phyloP scores from a whole-genome alignment of 2,888 invertebrate genomes.

The Nemotelus pantherinus region DNA sequence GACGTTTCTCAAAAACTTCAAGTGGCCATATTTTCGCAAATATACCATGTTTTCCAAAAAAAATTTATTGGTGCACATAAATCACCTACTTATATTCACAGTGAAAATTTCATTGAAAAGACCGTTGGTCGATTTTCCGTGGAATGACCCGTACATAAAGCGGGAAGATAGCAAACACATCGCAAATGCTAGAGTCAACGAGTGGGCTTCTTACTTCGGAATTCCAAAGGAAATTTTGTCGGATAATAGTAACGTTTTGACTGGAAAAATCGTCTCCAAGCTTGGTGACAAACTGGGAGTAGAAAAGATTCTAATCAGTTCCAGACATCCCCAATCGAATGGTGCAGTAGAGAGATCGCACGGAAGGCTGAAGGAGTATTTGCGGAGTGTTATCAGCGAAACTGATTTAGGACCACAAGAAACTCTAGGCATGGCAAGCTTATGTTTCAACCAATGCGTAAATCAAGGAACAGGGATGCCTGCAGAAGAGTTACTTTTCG shows the following conservation, averaged over 20 bases:
- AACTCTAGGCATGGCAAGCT: conserved; percentile 4
- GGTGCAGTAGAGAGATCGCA: conserved; percentile 21
- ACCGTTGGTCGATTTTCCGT: no score
- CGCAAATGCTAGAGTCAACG: background rate
- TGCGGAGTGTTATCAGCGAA: background rate
- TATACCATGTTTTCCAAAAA: no score
- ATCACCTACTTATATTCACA: no score
- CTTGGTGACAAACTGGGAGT: background rate
- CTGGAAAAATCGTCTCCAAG: background rate
- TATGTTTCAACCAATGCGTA: background rate
- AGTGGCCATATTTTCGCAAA: no score
- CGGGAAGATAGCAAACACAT: background rate
- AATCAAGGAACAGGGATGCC: no score
- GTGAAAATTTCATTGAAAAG: no score
- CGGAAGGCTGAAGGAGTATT: background rate
- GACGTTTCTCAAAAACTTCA: no score
- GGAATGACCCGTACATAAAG: background rate
- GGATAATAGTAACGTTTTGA: background rate
- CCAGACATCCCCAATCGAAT: conserved; percentile 7
- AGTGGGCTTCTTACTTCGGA: background rate
- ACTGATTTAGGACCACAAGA: background rate
- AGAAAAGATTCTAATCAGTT: conserved; percentile 2
- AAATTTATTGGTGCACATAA: no score
- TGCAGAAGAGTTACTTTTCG: background rate
- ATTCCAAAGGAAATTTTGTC: background rate